Conservation (phyloP, 2,888 invertebrate genomes). For the Leistus spinibarbis region DNA sequence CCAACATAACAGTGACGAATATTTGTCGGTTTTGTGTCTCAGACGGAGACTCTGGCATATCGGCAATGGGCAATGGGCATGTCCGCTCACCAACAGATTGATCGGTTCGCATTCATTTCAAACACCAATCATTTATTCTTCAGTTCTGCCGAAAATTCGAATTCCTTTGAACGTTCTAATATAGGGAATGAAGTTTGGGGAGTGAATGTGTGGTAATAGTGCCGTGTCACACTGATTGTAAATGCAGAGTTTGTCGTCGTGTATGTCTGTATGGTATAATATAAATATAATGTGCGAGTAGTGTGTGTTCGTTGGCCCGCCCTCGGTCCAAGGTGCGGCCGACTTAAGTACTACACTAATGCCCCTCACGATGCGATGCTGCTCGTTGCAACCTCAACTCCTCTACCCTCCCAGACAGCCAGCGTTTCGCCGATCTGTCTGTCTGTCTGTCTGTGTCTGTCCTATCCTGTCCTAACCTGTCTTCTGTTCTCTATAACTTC, state of each 20-base stretch:
- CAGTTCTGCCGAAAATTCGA: too few species aligned
- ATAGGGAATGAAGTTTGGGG: too few species aligned
- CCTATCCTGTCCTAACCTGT: too few species aligned
- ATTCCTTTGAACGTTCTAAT: too few species aligned
- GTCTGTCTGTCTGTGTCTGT: slow-evolving; percentile 40
- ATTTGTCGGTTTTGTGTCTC: not conserved
- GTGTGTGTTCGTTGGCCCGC: not conserved
- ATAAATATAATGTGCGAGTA: not conserved
- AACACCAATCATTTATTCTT: not conserved
- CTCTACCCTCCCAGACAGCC: slow-evolving; percentile 6
- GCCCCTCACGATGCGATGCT: slow-evolving; percentile 48
- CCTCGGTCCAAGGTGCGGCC: slow-evolving; percentile 11
- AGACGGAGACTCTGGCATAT: not conserved
- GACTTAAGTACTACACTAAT: slow-evolving; percentile 14
- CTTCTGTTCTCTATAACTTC: too few species aligned
- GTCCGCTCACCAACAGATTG: not conserved
- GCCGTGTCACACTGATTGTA: not conserved
- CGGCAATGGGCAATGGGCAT: not conserved
- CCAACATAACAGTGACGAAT: not conserved
- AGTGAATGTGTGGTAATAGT: too few species aligned
- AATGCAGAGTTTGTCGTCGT: slow-evolving; percentile 7
- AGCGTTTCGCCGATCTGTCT: slow-evolving; percentile 40
- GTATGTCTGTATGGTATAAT: slow-evolving; percentile 8
- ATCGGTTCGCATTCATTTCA: slow-evolving; percentile 4
- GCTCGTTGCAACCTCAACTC: not conserved